phyloP scores from a whole-genome alignment of 30 jellyfish, hydroid and myxozoan genomes.

The Aurelia aurita region DNA sequence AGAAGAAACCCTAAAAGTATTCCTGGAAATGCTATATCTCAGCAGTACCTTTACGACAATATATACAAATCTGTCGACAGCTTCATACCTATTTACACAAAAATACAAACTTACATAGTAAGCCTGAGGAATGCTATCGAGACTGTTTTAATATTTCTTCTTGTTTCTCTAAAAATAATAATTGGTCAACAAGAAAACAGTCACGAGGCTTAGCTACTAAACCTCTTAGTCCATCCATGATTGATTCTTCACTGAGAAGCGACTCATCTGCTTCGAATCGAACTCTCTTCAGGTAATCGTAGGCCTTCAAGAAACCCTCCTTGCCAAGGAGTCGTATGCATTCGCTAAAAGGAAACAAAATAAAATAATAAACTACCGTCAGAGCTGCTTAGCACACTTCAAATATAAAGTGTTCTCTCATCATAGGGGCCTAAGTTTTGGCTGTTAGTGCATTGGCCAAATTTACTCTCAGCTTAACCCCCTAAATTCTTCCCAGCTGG shows the following conservation, averaged over 20 bases:
- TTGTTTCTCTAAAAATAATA: conserved; percentile 85
- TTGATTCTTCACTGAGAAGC: conserved; percentile 61
- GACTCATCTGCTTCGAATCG: conserved; percentile 63
- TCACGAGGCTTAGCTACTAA: conserved; percentile 76
- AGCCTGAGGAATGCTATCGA: neutral
- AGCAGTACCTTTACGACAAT: no score
- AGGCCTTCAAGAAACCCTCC: conserved; percentile 73
- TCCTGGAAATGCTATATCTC: no score
- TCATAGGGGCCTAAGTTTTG: no score
- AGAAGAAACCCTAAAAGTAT: no score
- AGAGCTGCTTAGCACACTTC: neutral
- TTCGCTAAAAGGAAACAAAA: conserved; percentile 57
- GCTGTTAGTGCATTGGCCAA: no score
- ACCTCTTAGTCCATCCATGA: conserved; percentile 61
- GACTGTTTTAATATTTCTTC: conserved; percentile 57
- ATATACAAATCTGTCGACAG: neutral
- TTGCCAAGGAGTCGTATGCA: conserved; percentile 89
- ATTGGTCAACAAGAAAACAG: conserved; percentile 86
- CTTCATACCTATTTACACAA: neutral
- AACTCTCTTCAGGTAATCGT: conserved; percentile 61
- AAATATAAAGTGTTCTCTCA: no score
- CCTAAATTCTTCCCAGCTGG: no score
- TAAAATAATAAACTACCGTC: neutral
- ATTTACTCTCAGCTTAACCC: no score
- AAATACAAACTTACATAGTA: no score